These are phyloP conservation scores for Pristionchus exspectatus DNA, from an alignment of 2,888 invertebrate genomes.

Conservation along the genomic window DNA sequence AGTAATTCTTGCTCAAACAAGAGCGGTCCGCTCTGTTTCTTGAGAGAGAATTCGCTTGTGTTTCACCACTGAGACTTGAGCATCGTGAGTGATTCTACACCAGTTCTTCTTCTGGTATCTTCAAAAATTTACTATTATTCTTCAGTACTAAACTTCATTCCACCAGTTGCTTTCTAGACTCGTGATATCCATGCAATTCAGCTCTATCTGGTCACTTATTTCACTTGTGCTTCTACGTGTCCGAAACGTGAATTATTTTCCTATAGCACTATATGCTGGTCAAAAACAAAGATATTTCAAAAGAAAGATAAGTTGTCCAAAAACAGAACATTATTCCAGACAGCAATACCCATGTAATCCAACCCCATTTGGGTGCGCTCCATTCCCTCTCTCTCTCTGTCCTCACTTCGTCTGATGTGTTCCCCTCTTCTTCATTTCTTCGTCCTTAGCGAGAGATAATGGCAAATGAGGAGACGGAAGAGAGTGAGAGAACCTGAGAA, in stretches of 20 bases:
- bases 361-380: neutral
- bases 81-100: neutral
- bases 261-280: no score
- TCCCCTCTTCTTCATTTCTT: neutral
- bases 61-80: neutral
- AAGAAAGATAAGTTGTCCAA: no score
- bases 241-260: no score
- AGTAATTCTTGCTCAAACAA: neutral
- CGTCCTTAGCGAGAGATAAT: neutral
- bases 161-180: neutral
- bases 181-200: neutral
- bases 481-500: neutral
- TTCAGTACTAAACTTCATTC: no score
- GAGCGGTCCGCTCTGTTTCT: neutral
- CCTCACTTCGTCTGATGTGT: neutral
- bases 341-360: neutral
- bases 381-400: neutral
- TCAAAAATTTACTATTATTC: no score
- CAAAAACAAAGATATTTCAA: no score
- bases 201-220: neutral
- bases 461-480: neutral
- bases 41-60: neutral
- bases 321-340: no score
- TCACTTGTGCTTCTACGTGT: no score
- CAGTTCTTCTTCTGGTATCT: no score